Conservation (phyloP, 2,888 invertebrate genomes). For the Euplagia quadripunctaria region DNA sequence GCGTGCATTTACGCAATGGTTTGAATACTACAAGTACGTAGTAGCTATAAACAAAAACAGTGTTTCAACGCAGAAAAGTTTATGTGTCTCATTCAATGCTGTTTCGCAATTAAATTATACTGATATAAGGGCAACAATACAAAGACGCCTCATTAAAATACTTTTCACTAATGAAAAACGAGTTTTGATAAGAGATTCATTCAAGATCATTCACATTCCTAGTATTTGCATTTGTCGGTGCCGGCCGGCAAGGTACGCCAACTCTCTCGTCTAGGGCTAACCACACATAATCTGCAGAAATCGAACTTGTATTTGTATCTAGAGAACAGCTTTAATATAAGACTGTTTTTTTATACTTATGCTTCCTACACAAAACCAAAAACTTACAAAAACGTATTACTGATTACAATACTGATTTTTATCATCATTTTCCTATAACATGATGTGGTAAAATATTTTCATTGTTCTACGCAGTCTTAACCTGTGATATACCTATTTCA, state of each 20-base stretch:
- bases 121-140: neutral
- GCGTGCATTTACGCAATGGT: slow-evolving; percentile 50
- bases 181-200: slow-evolving; percentile 45
- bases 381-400: too few species aligned
- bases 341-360: too few species aligned
- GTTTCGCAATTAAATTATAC: neutral
- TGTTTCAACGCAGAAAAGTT: neutral
- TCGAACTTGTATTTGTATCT: neutral
- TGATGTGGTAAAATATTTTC: neutral
- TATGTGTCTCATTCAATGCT: neutral
- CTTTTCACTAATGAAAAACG: slow-evolving; percentile 31
- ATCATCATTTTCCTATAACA: too few species aligned
- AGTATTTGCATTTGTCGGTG: slow-evolving; percentile 59
- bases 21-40: slow-evolving; percentile 22
- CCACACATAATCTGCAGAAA: neutral
- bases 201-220: slow-evolving; percentile 54
- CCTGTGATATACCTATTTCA: too few species aligned
- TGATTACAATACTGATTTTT: neutral
- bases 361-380: too few species aligned
- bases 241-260: slow-evolving; percentile 39
- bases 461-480: too few species aligned
- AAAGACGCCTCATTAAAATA: slow-evolving; percentile 9
- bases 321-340: neutral
- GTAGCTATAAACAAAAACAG: neutral
- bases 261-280: slow-evolving; percentile 30